Evolutionary conservation across 2,888 invertebrate species (phyloP).

Genomic region (Harmothoe impar): DNA sequence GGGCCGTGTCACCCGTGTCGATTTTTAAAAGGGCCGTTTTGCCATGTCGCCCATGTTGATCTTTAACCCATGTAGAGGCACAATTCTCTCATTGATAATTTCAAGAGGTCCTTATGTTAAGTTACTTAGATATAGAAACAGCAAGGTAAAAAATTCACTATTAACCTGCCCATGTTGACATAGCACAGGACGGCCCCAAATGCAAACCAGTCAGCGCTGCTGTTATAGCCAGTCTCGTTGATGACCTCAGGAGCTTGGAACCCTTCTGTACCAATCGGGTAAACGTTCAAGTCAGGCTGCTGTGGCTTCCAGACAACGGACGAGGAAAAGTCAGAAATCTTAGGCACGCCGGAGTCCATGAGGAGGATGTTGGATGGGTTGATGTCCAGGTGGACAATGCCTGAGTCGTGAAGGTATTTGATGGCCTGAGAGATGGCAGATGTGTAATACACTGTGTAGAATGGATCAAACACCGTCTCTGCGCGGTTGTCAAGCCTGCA

Average conservation of each 20-base stretch:
- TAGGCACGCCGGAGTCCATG: not conserved
- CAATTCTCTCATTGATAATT: too few relatives aligned
- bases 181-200: not conserved
- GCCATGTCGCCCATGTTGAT: too few relatives aligned
- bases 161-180: not conserved
- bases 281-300: not conserved
- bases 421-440: not conserved
- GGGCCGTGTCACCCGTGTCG: too few relatives aligned
- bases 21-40: too few relatives aligned
- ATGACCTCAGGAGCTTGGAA: conserved; percentile 17
- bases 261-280: not conserved
- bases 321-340: not conserved
- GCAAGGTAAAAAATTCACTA: not conserved
- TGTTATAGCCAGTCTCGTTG: not conserved
- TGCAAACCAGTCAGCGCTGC: not conserved
- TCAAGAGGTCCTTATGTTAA: too few relatives aligned
- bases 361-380: conserved; percentile 6
- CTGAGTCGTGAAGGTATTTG: not conserved
- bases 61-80: too few relatives aligned
- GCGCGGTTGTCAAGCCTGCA: too few relatives aligned
- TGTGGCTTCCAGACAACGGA: not conserved
- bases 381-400: not conserved
- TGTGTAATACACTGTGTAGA: not conserved
- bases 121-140: too few relatives aligned
- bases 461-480: not conserved